A percentile compares a stretch with the other conserved stretches of the same genome.
These are phyloP conservation scores for Harpalus rufipes DNA, from an alignment of 2,888 invertebrate genomes.

Conservation along the genomic window DNA sequence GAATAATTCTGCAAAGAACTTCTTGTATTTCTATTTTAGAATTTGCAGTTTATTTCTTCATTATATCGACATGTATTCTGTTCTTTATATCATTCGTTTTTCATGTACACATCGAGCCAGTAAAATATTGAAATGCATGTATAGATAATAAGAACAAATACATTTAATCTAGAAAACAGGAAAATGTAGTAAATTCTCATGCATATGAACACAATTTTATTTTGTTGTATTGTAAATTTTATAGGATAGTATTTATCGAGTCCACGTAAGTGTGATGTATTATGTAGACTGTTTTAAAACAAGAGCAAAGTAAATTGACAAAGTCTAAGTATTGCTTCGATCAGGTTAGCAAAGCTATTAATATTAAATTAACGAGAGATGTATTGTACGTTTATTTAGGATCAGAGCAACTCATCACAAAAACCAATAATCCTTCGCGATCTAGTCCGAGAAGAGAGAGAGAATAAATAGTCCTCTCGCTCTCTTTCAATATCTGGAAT, in stretches of 20 bases:
- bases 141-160: neutral
- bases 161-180: neutral
- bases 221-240: neutral
- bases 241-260: neutral
- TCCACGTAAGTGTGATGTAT: neutral
- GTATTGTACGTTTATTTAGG: slow-evolving; percentile 37
- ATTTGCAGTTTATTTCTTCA: too few relatives aligned
- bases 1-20: too few relatives aligned
- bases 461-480: neutral
- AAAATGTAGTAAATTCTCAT: neutral
- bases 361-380: slow-evolving; percentile 32
- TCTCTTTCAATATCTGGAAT: neutral
- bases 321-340: neutral
- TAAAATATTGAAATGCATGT: neutral
- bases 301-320: slow-evolving; percentile 15
- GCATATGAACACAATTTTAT: neutral
- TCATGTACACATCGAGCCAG: too few relatives aligned
- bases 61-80: too few relatives aligned
- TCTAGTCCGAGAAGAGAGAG: neutral
- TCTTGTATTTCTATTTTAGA: too few relatives aligned
- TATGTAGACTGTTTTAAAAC: slow-evolving; percentile 14
- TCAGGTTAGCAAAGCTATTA: slow-evolving; percentile 8
- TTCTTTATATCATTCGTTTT: too few relatives aligned
- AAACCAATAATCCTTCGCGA: slow-evolving; percentile 29
- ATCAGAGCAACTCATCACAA: slow-evolving; percentile 21